Evolutionary conservation across 1,140 invertebrate species (phyloP).

Genomic region (Chrysomallon squamiferum): DNA sequence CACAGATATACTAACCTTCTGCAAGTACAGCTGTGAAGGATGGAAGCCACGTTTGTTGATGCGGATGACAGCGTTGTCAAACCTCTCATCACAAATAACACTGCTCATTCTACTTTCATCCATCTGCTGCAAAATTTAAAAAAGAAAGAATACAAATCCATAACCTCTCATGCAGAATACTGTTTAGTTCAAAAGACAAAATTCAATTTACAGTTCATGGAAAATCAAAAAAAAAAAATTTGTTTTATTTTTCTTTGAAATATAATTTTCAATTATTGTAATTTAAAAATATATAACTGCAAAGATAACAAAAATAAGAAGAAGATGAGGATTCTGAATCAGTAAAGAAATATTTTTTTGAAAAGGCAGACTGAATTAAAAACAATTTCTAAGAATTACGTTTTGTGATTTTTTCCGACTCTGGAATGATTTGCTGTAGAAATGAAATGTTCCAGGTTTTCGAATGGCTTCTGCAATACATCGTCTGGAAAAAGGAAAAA

Average conservation of each 20-base stretch:
- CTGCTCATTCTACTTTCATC: conserved; percentile 49
- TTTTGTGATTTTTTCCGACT: conserved; percentile 34
- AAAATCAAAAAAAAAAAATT: too few species aligned
- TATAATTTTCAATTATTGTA: too few species aligned
- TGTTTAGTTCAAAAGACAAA: too few species aligned
- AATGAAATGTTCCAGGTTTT: conserved; percentile 54
- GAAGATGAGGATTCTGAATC: too few species aligned
- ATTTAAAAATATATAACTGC: too few species aligned
- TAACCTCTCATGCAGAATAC: too few species aligned
- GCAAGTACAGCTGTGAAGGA: conserved; percentile 51
- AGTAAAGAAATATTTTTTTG: too few species aligned
- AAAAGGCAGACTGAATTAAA: too few species aligned
- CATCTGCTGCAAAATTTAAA: conserved; percentile 26
- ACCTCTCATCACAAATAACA: conserved; percentile 58
- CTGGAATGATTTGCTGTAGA: conserved; percentile 59
- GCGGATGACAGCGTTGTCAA: conserved; percentile 52
- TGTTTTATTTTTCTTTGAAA: too few species aligned
- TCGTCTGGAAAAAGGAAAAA: conserved; percentile 43
- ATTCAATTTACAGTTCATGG: too few species aligned
- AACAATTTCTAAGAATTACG: too few species aligned
- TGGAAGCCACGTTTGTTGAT: conserved; percentile 59
- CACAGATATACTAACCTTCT: conserved; percentile 41
- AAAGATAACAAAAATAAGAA: too few species aligned
- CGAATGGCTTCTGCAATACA: conserved; percentile 53
- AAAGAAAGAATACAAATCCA: conserved; percentile 3